Conservation (phyloP, 2,797 vertebrate genomes). For the Somateria mollissima region DNA sequence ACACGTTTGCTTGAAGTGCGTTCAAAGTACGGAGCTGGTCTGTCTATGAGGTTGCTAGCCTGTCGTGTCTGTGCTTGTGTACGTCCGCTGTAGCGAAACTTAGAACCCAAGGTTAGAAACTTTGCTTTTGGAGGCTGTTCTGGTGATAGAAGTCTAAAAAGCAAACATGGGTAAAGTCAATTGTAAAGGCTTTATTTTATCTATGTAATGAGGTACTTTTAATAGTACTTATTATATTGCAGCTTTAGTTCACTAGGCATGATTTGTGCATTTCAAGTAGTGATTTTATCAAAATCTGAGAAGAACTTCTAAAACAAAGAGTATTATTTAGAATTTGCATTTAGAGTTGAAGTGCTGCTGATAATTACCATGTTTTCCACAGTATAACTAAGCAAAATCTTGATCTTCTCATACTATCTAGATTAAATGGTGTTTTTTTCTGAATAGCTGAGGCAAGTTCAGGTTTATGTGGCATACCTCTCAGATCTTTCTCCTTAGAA, state of each 20-base stretch:
- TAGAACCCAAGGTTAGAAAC: conserved; percentile 95
- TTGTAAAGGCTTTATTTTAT: background rate
- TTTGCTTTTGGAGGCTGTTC: conserved; percentile 92
- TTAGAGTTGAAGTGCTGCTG: background rate
- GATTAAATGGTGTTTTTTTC: background rate
- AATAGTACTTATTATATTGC: background rate
- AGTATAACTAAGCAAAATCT: background rate
- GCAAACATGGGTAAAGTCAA: background rate
- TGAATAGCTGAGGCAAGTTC: background rate
- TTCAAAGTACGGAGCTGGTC: conserved; percentile 90
- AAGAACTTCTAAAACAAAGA: background rate
- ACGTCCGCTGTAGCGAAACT: conserved; percentile 96
- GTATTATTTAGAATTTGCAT: background rate
- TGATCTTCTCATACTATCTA: background rate
- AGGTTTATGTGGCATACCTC: background rate
- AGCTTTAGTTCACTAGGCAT: background rate
- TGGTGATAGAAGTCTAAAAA: conserved; percentile 87
- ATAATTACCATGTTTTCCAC: background rate
- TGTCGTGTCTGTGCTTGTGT: conserved; percentile 92
- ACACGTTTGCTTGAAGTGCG: conserved; percentile 93
- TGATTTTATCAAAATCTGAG: background rate
- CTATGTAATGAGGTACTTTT: background rate
- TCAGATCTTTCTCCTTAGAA: background rate
- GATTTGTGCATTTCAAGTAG: background rate
- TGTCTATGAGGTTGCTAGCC: conserved; percentile 94